Conservation (phyloP, 2,888 invertebrate genomes). For the Himalopsyche japonica region DNA sequence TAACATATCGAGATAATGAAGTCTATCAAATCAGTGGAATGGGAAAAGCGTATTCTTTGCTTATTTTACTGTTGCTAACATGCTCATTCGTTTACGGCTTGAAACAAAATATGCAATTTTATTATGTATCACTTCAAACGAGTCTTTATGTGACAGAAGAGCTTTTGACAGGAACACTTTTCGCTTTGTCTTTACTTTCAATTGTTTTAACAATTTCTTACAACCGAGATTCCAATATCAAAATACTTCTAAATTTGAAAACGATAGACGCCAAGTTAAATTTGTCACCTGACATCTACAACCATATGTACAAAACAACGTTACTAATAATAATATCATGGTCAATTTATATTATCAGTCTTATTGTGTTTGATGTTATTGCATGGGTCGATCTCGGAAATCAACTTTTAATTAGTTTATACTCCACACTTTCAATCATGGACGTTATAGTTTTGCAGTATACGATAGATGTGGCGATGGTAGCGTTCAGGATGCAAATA, state of each 20-base stretch:
- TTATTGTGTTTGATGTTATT: neutral
- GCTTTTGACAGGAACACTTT: neutral
- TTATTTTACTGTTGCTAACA: neutral
- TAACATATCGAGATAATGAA: neutral
- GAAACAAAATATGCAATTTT: neutral
- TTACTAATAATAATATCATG: neutral
- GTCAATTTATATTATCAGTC: neutral
- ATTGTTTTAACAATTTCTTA: neutral
- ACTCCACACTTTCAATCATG: neutral
- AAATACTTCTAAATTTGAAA: neutral
- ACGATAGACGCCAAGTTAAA: neutral
- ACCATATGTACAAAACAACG: neutral
- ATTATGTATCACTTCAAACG: neutral
- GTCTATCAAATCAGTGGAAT: neutral
- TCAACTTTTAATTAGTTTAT: neutral
- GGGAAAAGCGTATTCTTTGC: neutral
- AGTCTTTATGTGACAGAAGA: neutral
- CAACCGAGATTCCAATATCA: neutral
- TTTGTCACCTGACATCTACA: neutral
- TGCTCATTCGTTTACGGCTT: neutral
- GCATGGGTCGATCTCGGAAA: neutral
- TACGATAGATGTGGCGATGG: neutral
- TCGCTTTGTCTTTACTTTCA: neutral
- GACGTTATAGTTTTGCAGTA: neutral
- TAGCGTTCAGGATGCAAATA: neutral